Percentiles rank a stretch among this genome's conserved stretches.
phyloP scores from a whole-genome alignment of 1,140 invertebrate genomes.

The Agrypnia vestita region DNA sequence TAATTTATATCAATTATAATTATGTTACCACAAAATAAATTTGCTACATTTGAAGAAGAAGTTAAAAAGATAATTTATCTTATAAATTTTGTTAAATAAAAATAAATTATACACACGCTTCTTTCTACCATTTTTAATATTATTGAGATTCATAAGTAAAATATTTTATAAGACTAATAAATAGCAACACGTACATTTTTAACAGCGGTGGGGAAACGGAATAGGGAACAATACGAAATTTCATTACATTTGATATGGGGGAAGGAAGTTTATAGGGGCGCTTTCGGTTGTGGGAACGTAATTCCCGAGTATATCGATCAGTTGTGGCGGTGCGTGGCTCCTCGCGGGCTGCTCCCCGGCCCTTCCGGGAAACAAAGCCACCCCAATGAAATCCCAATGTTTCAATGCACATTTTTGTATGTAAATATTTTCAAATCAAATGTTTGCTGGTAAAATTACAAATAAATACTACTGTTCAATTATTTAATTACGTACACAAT shows the following conservation, averaged over 20 bases:
- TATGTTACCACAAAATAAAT: too few relatives aligned
- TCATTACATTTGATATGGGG: slow-evolving; percentile 35
- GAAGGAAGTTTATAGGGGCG: slow-evolving; percentile 38
- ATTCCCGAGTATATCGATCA: slow-evolving; percentile 38
- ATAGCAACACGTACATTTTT: not conserved
- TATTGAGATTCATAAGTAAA: too few relatives aligned
- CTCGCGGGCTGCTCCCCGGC: slow-evolving; percentile 9
- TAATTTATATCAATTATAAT: too few relatives aligned
- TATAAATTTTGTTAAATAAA: too few relatives aligned
- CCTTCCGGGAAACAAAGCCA: slow-evolving; percentile 35
- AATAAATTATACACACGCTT: too few relatives aligned
- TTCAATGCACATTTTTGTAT: slow-evolving; percentile 14
- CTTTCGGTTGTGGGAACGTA: slow-evolving; percentile 38
- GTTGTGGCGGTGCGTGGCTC: slow-evolving; percentile 34
- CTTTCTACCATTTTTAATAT: too few relatives aligned
- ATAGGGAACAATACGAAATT: slow-evolving; percentile 14
- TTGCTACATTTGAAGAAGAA: too few relatives aligned
- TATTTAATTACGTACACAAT: too few relatives aligned
- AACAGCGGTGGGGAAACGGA: slow-evolving; percentile 8
- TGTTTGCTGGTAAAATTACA: too few relatives aligned
- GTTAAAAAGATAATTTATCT: too few relatives aligned
- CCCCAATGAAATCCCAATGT: slow-evolving; percentile 24
- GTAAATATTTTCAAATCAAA: not conserved
- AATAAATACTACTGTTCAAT: too few relatives aligned
- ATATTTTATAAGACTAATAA: too few relatives aligned